Evolutionary conservation across 2,888 invertebrate genomes (phyloP), one percentile per base, ranked within the genome.

Genomic region (Agrochola litura): DNA sequence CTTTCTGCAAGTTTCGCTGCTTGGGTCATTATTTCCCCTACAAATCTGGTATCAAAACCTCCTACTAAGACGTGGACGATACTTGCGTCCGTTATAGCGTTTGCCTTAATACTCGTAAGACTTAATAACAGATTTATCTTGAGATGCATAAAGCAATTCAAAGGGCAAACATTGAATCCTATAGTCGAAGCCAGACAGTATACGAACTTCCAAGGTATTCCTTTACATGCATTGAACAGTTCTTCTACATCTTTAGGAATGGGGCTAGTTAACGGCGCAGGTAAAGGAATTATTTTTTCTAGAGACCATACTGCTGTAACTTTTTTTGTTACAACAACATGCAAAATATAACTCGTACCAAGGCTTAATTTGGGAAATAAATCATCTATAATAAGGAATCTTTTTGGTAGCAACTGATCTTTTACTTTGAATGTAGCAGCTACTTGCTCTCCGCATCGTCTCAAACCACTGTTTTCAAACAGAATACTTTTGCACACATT

Each of bases 131-230:
- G 89, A 84, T 87, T 92, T 82, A 96, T 95, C 89, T 96, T 96
- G 2, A 95, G 91, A 75, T 95, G 94, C 93, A 96, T 95, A 80
- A 95, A 96, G 82, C 95, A 95, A 83, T 94, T 93, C 58, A 94
- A 86, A 25, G 96, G 96, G 63, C 94, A 94, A 22, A 94, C 87
- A 75, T 92, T 93, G 30, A 92, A 87, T 19, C 95, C 96, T 74
- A 96, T 93, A 56, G 91, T 93, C 0, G 95, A 96, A 64, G 96
- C 94, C 12, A 96, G 89, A 73, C 95, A 95, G 86, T 95, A 96
- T 75, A 96, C 92, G 81, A 96, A 96, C 85, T 93, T 94, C 95
- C 95, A 96, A 19, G 96, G 92, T 19, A 92, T 68, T 16, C 92
- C 92, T 49, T 92, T 88, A 81, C 95, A 96, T 2, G 89, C 90